Evolutionary conservation across 1,140 invertebrate species (phyloP).

Genomic region (Drosophila nikananu): DNA sequence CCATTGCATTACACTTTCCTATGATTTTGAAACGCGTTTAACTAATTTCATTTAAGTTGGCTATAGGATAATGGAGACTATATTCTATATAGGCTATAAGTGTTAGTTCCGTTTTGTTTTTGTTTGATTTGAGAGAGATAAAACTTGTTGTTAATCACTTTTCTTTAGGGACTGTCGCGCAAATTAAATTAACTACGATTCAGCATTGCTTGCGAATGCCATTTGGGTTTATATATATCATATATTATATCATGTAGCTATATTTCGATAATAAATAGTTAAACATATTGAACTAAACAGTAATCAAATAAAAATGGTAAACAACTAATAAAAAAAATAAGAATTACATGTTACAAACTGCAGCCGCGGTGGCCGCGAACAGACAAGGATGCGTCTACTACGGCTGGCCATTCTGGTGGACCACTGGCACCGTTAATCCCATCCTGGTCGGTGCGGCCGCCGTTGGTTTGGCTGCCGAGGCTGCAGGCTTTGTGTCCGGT

Average conservation of each 20-base stretch:
- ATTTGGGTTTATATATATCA: conserved; percentile 48
- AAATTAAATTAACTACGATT: conserved; percentile 81
- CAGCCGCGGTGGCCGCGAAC: conserved; percentile 30
- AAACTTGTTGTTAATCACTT: conserved; percentile 78
- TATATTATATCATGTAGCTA: conserved; percentile 67
- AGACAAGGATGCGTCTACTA: conserved; percentile 18
- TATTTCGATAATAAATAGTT: conserved; percentile 81
- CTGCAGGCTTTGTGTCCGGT: conserved; percentile 61
- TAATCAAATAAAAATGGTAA: conserved; percentile 77
- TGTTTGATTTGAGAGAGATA: conserved; percentile 44
- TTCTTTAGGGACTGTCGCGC: conserved; percentile 75
- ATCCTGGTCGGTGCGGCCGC: conserved; percentile 31
- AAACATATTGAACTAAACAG: conserved; percentile 82
- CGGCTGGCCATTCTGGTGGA: conserved; percentile 40
- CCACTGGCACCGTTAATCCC: conserved; percentile 25
- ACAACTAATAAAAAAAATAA: conserved; percentile 75
- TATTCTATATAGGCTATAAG: conserved; percentile 75
- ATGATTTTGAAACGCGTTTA: conserved; percentile 80
- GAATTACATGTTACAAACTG: conserved; percentile 53
- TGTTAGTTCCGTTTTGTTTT: conserved; percentile 48
- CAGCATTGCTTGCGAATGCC: conserved; percentile 28
- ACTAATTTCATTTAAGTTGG: conserved; percentile 75
- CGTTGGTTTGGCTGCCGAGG: conserved; percentile 16
- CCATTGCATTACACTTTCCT: conserved; percentile 60
- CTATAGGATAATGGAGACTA: conserved; percentile 71